phyloP scores from a whole-genome alignment of 2,113 vertebrate species.

The Tragelaphus imberbis region DNA sequence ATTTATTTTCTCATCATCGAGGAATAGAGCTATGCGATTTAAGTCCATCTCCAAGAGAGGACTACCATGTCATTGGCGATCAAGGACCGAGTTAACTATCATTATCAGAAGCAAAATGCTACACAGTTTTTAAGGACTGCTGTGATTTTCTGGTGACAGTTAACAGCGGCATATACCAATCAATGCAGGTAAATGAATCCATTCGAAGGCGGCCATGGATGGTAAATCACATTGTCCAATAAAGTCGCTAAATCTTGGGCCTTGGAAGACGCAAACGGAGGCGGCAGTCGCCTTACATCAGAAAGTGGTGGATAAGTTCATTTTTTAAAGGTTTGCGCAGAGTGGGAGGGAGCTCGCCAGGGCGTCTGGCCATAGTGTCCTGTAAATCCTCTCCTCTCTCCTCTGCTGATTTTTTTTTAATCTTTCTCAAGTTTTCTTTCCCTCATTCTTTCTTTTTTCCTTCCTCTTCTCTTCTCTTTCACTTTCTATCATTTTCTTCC shows the following conservation, averaged over 20 bases:
- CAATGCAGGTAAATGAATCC: constrained; percentile 43
- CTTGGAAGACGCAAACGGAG: too few species aligned
- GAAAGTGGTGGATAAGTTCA: too few species aligned
- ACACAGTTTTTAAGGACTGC: constrained; percentile 10
- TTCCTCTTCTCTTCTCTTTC: too few species aligned
- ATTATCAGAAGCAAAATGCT: constrained; percentile 8
- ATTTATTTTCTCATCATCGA: constrained; percentile 67
- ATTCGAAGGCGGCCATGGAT: constrained; percentile 39
- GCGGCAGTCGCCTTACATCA: too few species aligned
- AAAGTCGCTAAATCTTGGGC: constrained; percentile 48
- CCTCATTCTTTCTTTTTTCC: too few species aligned
- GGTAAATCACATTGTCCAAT: constrained; percentile 38
- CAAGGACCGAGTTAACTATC: neutral
- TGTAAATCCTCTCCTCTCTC: too few species aligned
- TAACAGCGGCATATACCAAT: neutral
- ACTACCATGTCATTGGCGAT: constrained; percentile 19
- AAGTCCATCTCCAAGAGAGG: constrained; percentile 28
- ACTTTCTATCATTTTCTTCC: too few species aligned
- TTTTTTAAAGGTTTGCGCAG: too few species aligned
- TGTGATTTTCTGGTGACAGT: constrained; percentile 38
- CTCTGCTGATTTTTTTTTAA: too few species aligned
- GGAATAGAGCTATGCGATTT: neutral
- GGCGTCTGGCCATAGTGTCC: too few species aligned
- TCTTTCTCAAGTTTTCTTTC: too few species aligned
- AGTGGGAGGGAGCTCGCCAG: too few species aligned